Evolutionary conservation across 2,888 invertebrate genomes (phyloP), one percentile per base, ranked within the genome.

Genomic region (Callinectes sapidus): DNA sequence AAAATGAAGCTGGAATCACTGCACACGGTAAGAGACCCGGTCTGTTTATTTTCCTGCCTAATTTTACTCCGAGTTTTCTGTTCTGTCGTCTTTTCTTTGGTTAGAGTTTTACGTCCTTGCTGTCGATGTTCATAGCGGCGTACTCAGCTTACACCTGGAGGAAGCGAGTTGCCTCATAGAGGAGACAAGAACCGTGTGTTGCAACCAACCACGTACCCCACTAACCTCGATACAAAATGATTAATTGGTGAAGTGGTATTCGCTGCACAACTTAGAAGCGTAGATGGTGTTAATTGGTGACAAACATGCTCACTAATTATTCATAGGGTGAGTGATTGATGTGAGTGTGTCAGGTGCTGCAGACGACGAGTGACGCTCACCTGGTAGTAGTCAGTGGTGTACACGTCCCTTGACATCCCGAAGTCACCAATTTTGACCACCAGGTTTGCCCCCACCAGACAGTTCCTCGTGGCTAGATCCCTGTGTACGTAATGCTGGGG

Each of bases 401-500:
- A 92, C 42, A 92, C 91, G 35, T 94, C 94, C 87, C 94, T 90
- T 16, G 94, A 94, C 94, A 94, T 94, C 61, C 94, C 94, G 86
- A 94, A 94, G 89, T 94, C 94, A 16, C 94, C 94, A 16, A 94
- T 94, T 61, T 94, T 94, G 48, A 94, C 94, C 48, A 92, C 86
- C 77, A 93, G 39, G 61, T 92, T 90, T 5, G 87, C 81, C 39
- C 92, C 91, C 32, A 94, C 94, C 85, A 94, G 89, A 61, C 94
- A 94, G 90, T 94, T 94, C 71, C 94, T 91, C 32, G 94, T 93
- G 77, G 94, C 94, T 18, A 94, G 81, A 66, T 94, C 94, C 6
- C 94, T 61, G 42, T 94, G 94, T 23, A 94, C 94, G 61, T 93
- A 93, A 61, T 93, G 93, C 91, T 93, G 55, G 16, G 23, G 77